A percentile compares a stretch with the other conserved stretches of the same genome.
Conservation (phyloP, 1,140 invertebrate species). For the Caerostris darwini region DNA sequence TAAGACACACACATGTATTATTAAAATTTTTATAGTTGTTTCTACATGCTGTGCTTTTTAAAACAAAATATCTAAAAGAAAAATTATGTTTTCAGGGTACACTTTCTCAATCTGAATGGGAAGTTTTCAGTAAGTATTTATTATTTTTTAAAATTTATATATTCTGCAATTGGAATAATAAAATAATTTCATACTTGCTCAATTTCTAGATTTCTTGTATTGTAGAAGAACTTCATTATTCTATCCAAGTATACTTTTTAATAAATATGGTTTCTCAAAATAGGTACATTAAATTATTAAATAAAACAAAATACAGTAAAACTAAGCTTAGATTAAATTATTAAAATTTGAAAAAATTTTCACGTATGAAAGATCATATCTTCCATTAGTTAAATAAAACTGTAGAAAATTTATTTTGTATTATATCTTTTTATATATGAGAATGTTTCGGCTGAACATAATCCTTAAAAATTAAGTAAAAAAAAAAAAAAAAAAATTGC, state of each 20-base stretch:
- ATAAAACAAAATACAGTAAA: too few species aligned
- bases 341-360: too few species aligned
- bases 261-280: not conserved
- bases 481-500: too few species aligned
- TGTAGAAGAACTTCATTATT: not conserved
- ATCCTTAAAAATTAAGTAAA: too few species aligned
- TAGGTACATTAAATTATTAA: too few species aligned
- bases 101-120: constrained; percentile 95
- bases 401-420: too few species aligned
- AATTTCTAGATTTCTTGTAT: not conserved
- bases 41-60: not conserved
- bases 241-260: not conserved
- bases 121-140: constrained; percentile 92
- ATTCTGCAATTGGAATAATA: not conserved
- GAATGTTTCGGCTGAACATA: too few species aligned
- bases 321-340: too few species aligned
- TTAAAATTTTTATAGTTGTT: not conserved
- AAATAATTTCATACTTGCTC: not conserved
- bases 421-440: too few species aligned
- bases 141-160: not conserved
- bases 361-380: too few species aligned
- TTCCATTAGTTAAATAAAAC: too few species aligned
- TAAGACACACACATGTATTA: not conserved
- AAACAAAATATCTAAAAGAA: not conserved
- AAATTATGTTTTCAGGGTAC: constrained; percentile 85